These are phyloP conservation scores for Cyphomyrmex costatus DNA, from an alignment of 1,140 invertebrate genomes.

Conservation along the genomic window DNA sequence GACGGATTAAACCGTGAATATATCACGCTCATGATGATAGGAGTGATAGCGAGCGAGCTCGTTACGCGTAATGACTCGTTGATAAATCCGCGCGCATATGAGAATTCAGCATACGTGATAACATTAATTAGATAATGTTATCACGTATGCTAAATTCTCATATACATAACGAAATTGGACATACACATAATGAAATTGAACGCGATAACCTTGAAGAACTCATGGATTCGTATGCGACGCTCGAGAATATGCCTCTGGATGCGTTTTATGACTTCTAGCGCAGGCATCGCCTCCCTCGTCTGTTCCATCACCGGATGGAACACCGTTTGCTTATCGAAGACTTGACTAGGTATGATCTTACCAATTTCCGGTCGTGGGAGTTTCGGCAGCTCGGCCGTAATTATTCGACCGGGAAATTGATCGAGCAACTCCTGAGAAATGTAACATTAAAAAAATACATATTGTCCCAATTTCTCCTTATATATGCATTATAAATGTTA, in stretches of 20 bases:
- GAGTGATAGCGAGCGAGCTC: background rate
- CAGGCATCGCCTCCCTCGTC: conserved; percentile 77
- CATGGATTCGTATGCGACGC: conserved; percentile 88
- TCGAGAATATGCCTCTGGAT: conserved; percentile 89
- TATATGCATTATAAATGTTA: conserved; percentile 2
- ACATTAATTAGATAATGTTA: conserved; percentile 14
- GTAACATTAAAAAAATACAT: background rate
- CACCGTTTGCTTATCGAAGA: conserved; percentile 87
- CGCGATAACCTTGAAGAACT: conserved; percentile 88
- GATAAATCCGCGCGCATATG: background rate
- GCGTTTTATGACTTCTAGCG: conserved; percentile 85
- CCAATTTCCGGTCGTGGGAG: conserved; percentile 89
- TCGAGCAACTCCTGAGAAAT: conserved; percentile 85
- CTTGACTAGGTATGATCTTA: conserved; percentile 84
- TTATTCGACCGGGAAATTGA: conserved; percentile 88
- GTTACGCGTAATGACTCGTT: background rate
- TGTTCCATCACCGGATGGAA: conserved; percentile 87
- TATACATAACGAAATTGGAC: background rate
- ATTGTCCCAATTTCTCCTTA: background rate
- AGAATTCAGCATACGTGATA: conserved; percentile 1
- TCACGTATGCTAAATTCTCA: background rate
- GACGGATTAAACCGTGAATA: background rate
- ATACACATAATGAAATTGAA: background rate
- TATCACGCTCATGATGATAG: background rate
- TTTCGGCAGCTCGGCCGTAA: conserved; percentile 90